Evolutionary conservation across 2,888 invertebrate genomes (phyloP).

Genomic region (Melanargia galathea): DNA sequence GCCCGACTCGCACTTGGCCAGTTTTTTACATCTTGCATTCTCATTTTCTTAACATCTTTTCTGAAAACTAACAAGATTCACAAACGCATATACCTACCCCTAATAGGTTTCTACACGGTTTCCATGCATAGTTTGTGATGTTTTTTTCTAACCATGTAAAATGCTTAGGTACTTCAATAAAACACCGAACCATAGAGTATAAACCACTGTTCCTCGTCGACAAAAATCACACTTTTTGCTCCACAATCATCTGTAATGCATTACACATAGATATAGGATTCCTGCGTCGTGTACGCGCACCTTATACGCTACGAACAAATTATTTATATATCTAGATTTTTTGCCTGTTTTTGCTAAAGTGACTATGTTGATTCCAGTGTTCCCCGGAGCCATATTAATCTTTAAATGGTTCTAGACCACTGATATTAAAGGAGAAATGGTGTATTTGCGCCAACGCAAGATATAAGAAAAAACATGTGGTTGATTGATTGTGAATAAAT

Average conservation of each 20-base stretch:
- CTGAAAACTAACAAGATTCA: too few relatives aligned
- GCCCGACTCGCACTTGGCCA: too few relatives aligned
- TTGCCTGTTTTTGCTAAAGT: not conserved
- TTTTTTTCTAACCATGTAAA: not conserved
- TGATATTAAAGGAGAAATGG: not conserved
- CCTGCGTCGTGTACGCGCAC: constrained; percentile 1
- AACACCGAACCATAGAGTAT: not conserved
- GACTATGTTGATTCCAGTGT: not conserved
- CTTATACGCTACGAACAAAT: constrained; percentile 6
- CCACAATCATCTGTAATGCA: not conserved
- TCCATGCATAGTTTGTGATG: too few relatives aligned
- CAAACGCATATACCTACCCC: too few relatives aligned
- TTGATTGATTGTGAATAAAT: too few relatives aligned
- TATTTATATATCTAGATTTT: not conserved
- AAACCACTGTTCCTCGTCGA: not conserved
- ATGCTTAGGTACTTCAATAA: not conserved
- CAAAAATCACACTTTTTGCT: constrained; percentile 11
- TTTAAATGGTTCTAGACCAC: not conserved
- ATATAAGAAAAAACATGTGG: too few relatives aligned
- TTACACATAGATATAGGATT: not conserved
- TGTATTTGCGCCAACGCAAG: not conserved
- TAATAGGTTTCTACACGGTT: too few relatives aligned
- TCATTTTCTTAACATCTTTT: too few relatives aligned
- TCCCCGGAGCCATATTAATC: not conserved
- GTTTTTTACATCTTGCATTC: too few relatives aligned